Evolutionary conservation across 1,140 invertebrate species (phyloP).

Genomic region (Samia ricini): DNA sequence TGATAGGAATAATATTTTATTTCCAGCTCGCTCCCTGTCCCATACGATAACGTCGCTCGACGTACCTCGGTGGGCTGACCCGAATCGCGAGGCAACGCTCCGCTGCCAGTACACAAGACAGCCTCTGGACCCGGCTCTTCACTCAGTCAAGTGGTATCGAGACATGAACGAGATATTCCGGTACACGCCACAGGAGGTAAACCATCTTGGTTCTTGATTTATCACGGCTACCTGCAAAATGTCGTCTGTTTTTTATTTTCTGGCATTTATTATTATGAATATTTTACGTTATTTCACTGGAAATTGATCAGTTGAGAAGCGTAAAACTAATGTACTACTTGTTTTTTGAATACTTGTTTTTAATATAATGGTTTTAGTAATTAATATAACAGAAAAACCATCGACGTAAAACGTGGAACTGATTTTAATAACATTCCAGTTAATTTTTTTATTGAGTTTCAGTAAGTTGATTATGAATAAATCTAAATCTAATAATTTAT

Average conservation of each 20-base stretch:
- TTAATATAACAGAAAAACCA: no score
- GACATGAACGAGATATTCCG: constrained; percentile 62
- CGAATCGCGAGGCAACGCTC: constrained; percentile 50
- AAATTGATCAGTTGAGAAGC: no score
- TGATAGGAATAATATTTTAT: constrained; percentile 10
- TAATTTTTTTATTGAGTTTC: no score
- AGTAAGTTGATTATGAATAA: no score
- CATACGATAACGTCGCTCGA: constrained; percentile 60
- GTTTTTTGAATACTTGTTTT: no score
- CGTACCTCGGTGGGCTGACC: constrained; percentile 60
- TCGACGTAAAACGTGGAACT: no score
- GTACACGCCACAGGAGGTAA: constrained; percentile 65
- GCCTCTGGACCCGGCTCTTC: constrained; percentile 51
- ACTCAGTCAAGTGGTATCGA: constrained; percentile 69
- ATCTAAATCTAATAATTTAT: no score
- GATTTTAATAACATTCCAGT: no score
- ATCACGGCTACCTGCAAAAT: background rate
- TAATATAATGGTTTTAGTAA: no score
- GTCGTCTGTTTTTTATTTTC: background rate
- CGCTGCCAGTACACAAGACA: constrained; percentile 54
- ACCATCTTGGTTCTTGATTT: background rate
- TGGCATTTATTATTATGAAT: background rate
- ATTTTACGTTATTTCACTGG: background rate
- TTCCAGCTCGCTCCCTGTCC: constrained; percentile 58
- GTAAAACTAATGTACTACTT: no score